phyloP scores from a whole-genome alignment of 2,888 invertebrate genomes.

The Heteromyza rotundicornis region DNA sequence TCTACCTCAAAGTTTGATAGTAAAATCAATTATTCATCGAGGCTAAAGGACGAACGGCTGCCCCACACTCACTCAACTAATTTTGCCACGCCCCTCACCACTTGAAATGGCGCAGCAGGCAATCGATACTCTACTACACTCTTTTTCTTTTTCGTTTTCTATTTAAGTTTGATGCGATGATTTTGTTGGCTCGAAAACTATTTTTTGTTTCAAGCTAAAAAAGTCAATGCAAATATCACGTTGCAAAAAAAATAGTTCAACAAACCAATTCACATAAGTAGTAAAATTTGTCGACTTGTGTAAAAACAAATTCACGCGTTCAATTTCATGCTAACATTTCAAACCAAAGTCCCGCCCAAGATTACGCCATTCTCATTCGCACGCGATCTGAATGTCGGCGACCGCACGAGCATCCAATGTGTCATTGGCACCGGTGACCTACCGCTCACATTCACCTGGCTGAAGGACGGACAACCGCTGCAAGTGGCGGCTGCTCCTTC shows the following conservation, averaged over 20 bases:
- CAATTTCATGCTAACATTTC: not conserved
- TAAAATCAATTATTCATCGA: no score
- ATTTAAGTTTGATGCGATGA: not conserved
- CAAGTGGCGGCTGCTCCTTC: constrained; percentile 46
- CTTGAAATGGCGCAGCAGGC: constrained; percentile 23
- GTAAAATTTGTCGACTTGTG: no score
- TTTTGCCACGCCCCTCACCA: constrained; percentile 38
- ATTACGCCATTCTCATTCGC: constrained; percentile 73
- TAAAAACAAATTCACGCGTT: constrained; percentile 12
- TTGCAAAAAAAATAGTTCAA: no score
- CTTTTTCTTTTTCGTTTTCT: no score
- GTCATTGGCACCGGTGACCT: constrained; percentile 70
- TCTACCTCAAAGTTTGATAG: no score
- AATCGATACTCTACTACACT: no score
- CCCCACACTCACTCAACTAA: constrained; percentile 32
- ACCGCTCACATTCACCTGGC: constrained; percentile 70
- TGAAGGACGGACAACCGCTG: constrained; percentile 67
- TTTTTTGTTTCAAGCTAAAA: no score
- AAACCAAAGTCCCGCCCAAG: constrained; percentile 67
- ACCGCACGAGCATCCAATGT: constrained; percentile 69
- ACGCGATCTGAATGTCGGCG: constrained; percentile 68
- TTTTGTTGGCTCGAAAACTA: no score
- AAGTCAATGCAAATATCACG: no score
- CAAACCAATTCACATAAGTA: no score
- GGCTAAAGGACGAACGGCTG: constrained; percentile 29